Base-by-base conservation (phyloP, 2,113 vertebrate genomes). In the Hippocampus comes region DNA sequence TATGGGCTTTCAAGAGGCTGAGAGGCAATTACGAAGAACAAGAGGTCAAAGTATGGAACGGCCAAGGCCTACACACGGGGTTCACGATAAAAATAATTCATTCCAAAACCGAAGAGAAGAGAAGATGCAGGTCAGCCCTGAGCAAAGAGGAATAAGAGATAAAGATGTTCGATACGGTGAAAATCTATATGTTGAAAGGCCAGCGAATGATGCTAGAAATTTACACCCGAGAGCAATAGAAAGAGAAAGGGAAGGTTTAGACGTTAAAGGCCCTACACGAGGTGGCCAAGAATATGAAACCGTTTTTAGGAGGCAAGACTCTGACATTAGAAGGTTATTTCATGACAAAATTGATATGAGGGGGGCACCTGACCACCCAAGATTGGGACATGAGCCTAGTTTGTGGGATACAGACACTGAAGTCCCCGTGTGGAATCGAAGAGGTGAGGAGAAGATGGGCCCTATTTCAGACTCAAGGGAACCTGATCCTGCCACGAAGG, bases 81-180 rank as follows among this genome's bases (percentile, higher is more conserved):
- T 70, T 55, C 76, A 60, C 63, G 27, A 49, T 23, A 56, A 68
- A 0, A 72, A 57, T 1, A 65, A 75, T 70, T 25, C 65, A 55
- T 67, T 21, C 25, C 69, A 63, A 70, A 78, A 80, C 43, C 78
- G 59, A 30, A 83, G 78, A 72, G 76, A 67, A 74, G 79, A 66
- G 67, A 68, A 81, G n/a, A 75, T 63, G 41, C 75, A 73, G 59
- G 75, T 42, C 25, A 48, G 7, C 43, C n/a, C 2, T 67, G 66
- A 82, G 63, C 67, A 55, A 81, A 81, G 65, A 78, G 64, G 64
- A 25, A 71, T 71, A 12, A 11, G 57, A 71, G 67, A 72, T 68
- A 74, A 18, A 69, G 60, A 85, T 67, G 61, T 30, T 67, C 65
- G 71, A 69, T 12, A 0, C 17, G 21, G 34, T 65, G 74, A 70